These are phyloP conservation scores for Podiceps cristatus DNA, from an alignment of 2,113 vertebrate species.

Conservation along the genomic window DNA sequence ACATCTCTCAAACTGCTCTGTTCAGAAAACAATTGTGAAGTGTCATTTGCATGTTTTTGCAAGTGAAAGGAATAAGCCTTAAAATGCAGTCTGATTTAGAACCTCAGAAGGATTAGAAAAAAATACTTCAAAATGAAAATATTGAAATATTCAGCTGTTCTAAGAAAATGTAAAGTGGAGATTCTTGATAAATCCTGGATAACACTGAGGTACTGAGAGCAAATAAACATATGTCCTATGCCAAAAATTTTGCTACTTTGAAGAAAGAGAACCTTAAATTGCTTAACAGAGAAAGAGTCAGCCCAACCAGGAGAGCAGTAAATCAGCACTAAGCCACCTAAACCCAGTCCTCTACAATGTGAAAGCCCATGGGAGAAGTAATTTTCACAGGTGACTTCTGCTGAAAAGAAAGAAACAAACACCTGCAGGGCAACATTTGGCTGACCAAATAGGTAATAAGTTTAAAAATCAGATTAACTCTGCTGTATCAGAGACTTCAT, in stretches of 20 bases:
- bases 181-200: background rate
- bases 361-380: background rate
- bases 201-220: background rate
- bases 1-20: background rate
- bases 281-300: background rate
- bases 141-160: background rate
- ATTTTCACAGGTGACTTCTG: background rate
- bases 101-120: background rate
- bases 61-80: slow-evolving; percentile 15
- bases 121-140: slow-evolving; percentile 5
- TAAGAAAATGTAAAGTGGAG: background rate
- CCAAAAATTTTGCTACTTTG: background rate
- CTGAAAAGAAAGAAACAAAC: background rate
- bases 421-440: background rate
- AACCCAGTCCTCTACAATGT: background rate
- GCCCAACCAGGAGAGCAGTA: background rate
- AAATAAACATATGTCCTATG: background rate
- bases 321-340: background rate
- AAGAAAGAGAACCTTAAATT: background rate
- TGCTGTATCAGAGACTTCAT: background rate
- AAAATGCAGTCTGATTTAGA: slow-evolving; percentile 24
- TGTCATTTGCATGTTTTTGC: slow-evolving; percentile 36
- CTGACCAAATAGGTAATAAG: background rate
- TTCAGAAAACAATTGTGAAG: slow-evolving; percentile 23
- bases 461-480: background rate